Evolutionary conservation across 2,113 vertebrate genomes (phyloP).

Genomic region (Lates calcarifer): DNA sequence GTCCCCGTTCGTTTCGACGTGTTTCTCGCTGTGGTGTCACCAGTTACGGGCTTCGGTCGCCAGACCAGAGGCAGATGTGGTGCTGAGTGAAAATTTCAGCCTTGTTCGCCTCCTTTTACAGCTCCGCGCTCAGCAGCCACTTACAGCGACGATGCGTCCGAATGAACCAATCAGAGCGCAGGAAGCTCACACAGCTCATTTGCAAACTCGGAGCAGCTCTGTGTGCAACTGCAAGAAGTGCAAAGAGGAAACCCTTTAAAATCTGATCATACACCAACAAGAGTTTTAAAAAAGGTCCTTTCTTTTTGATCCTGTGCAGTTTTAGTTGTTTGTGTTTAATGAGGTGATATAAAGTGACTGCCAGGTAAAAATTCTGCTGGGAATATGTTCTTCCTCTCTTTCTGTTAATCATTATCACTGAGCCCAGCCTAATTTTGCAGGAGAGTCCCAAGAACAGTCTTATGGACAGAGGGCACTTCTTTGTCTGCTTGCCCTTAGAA

Average conservation of each 20-base stretch:
- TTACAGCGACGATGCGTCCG: constrained; percentile 25
- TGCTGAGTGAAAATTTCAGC: constrained; percentile 28
- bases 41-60: neutral
- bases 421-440: too few species aligned
- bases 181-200: constrained; percentile 26
- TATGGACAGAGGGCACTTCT: too few species aligned
- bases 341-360: too few species aligned
- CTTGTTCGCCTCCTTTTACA: constrained; percentile 46
- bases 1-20: neutral
- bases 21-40: neutral
- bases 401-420: too few species aligned
- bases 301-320: too few species aligned
- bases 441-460: too few species aligned
- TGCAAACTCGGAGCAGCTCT: constrained; percentile 2
- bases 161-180: constrained; percentile 76
- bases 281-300: too few species aligned
- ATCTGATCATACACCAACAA: too few species aligned
- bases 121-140: constrained; percentile 58
- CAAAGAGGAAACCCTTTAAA: neutral
- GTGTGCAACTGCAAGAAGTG: neutral
- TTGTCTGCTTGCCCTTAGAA: too few species aligned
- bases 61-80: constrained; percentile 46
- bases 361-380: too few species aligned
- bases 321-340: too few species aligned
- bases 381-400: too few species aligned